Evolutionary conservation across 2,113 vertebrate genomes (phyloP).

Genomic region (Lynx canadensis): DNA sequence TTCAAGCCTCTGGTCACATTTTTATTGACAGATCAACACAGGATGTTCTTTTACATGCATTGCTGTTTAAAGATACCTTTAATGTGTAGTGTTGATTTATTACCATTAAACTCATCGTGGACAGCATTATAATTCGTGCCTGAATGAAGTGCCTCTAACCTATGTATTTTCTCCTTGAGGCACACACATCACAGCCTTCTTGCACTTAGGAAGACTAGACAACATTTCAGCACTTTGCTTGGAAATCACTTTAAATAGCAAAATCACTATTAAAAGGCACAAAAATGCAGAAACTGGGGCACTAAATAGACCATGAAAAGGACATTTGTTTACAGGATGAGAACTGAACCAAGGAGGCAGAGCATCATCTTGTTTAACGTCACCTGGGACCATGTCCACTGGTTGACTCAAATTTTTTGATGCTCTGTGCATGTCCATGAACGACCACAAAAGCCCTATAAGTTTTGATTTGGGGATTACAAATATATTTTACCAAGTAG

Average conservation of each 20-base stretch:
- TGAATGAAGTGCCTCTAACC: neutral
- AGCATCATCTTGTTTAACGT: neutral
- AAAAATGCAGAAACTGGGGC: neutral
- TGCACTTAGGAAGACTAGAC: neutral
- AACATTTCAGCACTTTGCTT: neutral
- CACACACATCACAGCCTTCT: neutral
- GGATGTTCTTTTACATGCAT: neutral
- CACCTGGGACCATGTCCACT: too few relatives aligned
- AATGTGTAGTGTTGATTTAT: neutral
- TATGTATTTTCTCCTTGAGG: neutral
- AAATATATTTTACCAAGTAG: neutral
- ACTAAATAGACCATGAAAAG: neutral
- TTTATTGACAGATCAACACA: neutral
- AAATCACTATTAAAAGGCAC: neutral
- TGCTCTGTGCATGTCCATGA: neutral
- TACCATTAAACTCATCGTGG: neutral
- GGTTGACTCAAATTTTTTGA: neutral
- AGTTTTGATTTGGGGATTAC: neutral
- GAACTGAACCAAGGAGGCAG: neutral
- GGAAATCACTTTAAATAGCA: neutral
- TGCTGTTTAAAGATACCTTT: neutral
- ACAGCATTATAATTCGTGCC: neutral
- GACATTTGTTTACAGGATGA: neutral
- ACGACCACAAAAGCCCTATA: neutral
- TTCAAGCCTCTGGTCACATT: neutral